phyloP scores from a whole-genome alignment of 2,113 vertebrate genomes.

The Sphaerodactylus townsendi region DNA sequence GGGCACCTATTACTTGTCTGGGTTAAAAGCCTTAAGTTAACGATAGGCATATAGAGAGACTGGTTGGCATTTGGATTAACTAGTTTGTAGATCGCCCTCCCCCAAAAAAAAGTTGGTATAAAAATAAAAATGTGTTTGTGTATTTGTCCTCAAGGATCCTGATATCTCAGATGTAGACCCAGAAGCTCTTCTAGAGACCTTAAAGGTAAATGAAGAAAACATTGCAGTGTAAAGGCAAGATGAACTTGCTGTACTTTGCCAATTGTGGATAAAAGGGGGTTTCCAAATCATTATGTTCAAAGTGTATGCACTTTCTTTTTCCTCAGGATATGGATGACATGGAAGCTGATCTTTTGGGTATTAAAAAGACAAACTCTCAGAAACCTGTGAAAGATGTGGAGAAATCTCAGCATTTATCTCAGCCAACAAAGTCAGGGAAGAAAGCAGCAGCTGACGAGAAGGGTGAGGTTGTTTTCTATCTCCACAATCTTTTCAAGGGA shows the following conservation, averaged over 20 bases:
- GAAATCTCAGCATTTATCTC: constrained; percentile 14
- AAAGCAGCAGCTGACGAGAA: constrained; percentile 30
- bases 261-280: background rate
- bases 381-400: constrained; percentile 47
- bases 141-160: constrained; percentile 49
- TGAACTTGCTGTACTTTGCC: background rate
- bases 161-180: constrained; percentile 72
- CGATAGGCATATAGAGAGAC: background rate
- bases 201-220: constrained; percentile 72
- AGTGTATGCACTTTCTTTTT: fast-evolving
- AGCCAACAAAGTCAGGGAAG: constrained; percentile 3
- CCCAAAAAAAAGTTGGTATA: background rate
- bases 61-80: background rate
- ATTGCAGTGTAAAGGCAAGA: background rate
- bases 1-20: background rate
- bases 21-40: background rate
- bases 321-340: constrained; percentile 83
- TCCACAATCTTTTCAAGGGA: fast-evolving
- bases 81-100: background rate
- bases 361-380: constrained; percentile 69
- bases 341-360: constrained; percentile 82
- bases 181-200: constrained; percentile 70
- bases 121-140: background rate
- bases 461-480: constrained; percentile 11
- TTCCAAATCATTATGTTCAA: fast-evolving